Percentiles rank a stretch among this genome's conserved stretches.
Conservation (phyloP, 2,797 vertebrate genomes). For the Lateolabrax maculatus region DNA sequence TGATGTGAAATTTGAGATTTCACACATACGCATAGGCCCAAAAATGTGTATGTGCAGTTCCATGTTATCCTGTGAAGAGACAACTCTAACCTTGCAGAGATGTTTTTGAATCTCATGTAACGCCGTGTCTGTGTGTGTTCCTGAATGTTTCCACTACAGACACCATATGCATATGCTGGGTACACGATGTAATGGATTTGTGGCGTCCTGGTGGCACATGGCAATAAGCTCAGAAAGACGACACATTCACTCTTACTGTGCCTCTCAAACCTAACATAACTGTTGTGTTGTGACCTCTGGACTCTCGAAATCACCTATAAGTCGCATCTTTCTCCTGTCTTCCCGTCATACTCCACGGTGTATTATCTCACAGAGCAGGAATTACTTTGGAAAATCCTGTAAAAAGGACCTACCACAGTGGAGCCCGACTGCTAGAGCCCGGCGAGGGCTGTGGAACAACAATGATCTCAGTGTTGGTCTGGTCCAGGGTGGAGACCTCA, state of each 20-base stretch:
- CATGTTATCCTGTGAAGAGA: neutral
- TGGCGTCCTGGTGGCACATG: neutral
- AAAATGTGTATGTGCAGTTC: neutral
- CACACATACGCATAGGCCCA: no score
- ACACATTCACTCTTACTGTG: neutral
- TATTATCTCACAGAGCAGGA: slow-evolving; percentile 49
- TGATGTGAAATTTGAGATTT: neutral
- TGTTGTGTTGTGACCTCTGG: neutral
- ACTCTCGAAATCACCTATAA: neutral
- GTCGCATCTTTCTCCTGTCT: slow-evolving; percentile 4
- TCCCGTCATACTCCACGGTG: slow-evolving; percentile 11
- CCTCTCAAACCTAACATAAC: slow-evolving; percentile 9
- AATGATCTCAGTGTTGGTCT: slow-evolving; percentile 69
- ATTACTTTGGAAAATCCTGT: slow-evolving; percentile 46
- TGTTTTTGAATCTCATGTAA: no score
- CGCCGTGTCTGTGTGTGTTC: neutral
- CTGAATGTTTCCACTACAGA: neutral
- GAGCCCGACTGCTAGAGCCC: slow-evolving; percentile 19
- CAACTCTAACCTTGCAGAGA: no score
- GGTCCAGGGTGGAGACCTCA: slow-evolving; percentile 55
- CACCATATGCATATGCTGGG: neutral
- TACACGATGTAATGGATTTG: neutral
- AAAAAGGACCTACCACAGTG: slow-evolving; percentile 61
- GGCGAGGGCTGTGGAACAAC: slow-evolving; percentile 53
- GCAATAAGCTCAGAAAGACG: neutral